Percentiles rank a stretch among this genome's conserved stretches.
These are phyloP conservation scores for Calyptomena viridis DNA, from an alignment of 2,113 vertebrate species.

Conservation along the genomic window DNA sequence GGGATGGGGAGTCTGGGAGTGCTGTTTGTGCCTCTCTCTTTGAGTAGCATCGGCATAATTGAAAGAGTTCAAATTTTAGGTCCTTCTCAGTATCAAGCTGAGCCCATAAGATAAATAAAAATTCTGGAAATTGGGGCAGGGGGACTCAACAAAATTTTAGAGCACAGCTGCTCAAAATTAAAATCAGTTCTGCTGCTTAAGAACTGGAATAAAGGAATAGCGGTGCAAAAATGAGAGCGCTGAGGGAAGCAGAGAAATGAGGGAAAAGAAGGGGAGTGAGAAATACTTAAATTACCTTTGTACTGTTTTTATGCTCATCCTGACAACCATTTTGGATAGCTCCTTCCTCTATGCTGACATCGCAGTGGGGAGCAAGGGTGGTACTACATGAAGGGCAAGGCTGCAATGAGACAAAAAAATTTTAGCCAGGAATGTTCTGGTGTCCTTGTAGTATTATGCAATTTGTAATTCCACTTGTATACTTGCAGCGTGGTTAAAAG, in stretches of 20 bases:
- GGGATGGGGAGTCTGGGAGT: accelerated
- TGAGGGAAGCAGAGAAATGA: neutral
- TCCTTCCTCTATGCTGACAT: constrained; percentile 78
- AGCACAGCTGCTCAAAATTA: neutral
- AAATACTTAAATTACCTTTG: constrained; percentile 77
- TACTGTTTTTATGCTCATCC: constrained; percentile 82
- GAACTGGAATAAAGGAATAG: neutral
- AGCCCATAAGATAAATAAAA: neutral
- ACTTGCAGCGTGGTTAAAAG: neutral
- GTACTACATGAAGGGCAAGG: constrained; percentile 83
- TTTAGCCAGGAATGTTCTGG: neutral
- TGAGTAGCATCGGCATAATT: neutral
- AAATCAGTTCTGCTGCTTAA: neutral
- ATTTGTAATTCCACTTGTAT: neutral
- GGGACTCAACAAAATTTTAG: neutral
- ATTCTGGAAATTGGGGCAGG: neutral
- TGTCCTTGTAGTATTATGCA: neutral
- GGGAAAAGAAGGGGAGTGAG: neutral
- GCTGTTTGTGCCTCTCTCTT: neutral
- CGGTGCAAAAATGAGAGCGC: neutral
- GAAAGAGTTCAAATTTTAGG: neutral
- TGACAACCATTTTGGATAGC: constrained; percentile 82
- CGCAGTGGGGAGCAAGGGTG: constrained; percentile 73
- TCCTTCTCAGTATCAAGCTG: neutral
- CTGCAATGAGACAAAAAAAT: constrained; percentile 72